phyloP scores from a whole-genome alignment of 2,113 vertebrate genomes.

The Scytalopus superciliaris region DNA sequence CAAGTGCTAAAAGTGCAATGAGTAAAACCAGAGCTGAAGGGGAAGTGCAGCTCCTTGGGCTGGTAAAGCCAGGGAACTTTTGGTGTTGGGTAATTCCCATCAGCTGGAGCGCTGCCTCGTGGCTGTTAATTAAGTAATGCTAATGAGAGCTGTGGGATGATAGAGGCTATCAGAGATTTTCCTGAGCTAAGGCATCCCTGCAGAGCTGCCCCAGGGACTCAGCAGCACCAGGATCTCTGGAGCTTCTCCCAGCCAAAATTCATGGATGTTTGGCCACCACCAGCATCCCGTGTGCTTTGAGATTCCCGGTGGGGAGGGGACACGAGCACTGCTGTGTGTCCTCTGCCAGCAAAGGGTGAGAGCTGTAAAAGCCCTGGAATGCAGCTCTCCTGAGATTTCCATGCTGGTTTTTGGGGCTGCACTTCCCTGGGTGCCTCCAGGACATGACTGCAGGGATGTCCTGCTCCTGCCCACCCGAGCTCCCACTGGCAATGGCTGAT shows the following conservation, averaged over 20 bases:
- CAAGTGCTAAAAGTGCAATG: background rate
- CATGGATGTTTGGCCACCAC: accelerated
- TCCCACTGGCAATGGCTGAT: accelerated
- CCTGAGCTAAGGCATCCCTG: background rate
- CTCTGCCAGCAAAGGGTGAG: accelerated
- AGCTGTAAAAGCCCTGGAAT: background rate
- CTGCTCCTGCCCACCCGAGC: accelerated
- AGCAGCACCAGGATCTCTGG: accelerated
- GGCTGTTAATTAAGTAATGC: background rate
- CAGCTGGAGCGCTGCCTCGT: background rate
- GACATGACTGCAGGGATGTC: accelerated
- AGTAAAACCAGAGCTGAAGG: background rate
- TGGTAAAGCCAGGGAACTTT: background rate
- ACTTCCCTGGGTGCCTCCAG: background rate
- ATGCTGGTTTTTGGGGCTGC: accelerated
- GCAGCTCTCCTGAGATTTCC: background rate
- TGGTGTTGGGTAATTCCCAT: background rate
- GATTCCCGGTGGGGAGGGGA: background rate
- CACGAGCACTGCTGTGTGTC: accelerated
- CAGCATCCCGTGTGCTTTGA: accelerated
- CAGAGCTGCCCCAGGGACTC: background rate
- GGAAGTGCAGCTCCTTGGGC: background rate
- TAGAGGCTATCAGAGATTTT: background rate
- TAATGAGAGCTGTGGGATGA: background rate
- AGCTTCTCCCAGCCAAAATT: background rate